Conservation (phyloP, 2,888 invertebrate species). For the Chloroclystis v-ata region DNA sequence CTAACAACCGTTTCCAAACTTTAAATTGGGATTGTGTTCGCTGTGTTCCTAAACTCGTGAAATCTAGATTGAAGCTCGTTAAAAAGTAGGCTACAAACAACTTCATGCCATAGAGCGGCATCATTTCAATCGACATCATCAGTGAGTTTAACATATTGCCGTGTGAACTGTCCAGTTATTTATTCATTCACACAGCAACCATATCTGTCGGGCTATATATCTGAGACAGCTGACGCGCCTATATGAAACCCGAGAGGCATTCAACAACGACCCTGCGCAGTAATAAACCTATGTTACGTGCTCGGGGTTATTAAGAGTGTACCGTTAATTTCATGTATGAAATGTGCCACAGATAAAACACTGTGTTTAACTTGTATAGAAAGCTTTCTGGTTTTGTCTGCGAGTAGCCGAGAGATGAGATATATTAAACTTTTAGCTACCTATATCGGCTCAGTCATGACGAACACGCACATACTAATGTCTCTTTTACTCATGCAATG, state of each 20-base stretch:
- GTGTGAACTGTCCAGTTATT: not conserved
- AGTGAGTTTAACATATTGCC: too few relatives aligned
- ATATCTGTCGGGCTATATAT: not conserved
- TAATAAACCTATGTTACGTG: conserved; percentile 15
- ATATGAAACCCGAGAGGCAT: conserved; percentile 11
- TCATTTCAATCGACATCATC: too few relatives aligned
- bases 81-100: conserved; percentile 19
- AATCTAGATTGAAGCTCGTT: conserved; percentile 36
- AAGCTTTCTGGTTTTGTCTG: too few relatives aligned
- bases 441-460: too few relatives aligned
- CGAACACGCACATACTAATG: too few relatives aligned
- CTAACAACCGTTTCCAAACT: conserved; percentile 41
- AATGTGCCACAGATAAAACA: too few relatives aligned
- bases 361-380: too few relatives aligned
- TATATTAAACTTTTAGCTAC: too few relatives aligned
- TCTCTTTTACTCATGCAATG: too few relatives aligned
- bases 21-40: conserved; percentile 42
- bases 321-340: not conserved
- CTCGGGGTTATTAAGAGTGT: not conserved
- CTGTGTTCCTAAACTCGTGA: conserved; percentile 24
- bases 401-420: too few relatives aligned
- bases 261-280: conserved; percentile 9
- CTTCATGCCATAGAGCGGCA: not conserved
- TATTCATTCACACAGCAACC: not conserved
- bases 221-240: conserved; percentile 14